These are phyloP conservation scores for Heliconius congener DNA, from an alignment of 1,140 invertebrate genomes.

Conservation along the genomic window DNA sequence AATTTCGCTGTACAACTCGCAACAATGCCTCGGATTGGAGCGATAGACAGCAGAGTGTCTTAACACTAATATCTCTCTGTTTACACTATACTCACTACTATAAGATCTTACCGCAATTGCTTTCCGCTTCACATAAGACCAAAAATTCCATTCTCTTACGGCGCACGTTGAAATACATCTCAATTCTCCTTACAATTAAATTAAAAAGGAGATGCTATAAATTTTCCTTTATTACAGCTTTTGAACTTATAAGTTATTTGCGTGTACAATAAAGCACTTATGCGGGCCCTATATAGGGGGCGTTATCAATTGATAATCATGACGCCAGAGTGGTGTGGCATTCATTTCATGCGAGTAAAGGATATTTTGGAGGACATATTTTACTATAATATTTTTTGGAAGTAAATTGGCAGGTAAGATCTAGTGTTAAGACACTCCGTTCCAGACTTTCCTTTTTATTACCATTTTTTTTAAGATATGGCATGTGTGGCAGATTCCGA, in stretches of 20 bases:
- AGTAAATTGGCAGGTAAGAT: too few relatives aligned
- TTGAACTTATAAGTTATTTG: constrained; percentile 8
- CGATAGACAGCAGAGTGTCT: too few relatives aligned
- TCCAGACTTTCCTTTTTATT: too few relatives aligned
- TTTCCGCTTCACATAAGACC: not conserved
- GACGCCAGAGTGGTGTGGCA: not conserved
- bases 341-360: not conserved
- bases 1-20: too few relatives aligned
- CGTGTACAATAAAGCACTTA: constrained; percentile 9
- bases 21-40: too few relatives aligned
- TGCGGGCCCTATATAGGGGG: constrained; percentile 1
- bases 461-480: too few relatives aligned
- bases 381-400: too few relatives aligned
- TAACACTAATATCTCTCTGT: too few relatives aligned
- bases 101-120: not conserved
- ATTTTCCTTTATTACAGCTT: constrained; percentile 10
- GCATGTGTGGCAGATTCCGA: too few relatives aligned
- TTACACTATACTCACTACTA: too few relatives aligned
- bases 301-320: constrained; percentile 15
- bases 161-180: not conserved
- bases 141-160: not conserved
- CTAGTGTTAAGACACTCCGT: too few relatives aligned
- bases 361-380: not conserved
- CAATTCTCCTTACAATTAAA: not conserved
- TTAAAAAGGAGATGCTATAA: constrained; percentile 2